phyloP scores from a whole-genome alignment of 2,888 invertebrate genomes.

The Melieria crassipennis region DNA sequence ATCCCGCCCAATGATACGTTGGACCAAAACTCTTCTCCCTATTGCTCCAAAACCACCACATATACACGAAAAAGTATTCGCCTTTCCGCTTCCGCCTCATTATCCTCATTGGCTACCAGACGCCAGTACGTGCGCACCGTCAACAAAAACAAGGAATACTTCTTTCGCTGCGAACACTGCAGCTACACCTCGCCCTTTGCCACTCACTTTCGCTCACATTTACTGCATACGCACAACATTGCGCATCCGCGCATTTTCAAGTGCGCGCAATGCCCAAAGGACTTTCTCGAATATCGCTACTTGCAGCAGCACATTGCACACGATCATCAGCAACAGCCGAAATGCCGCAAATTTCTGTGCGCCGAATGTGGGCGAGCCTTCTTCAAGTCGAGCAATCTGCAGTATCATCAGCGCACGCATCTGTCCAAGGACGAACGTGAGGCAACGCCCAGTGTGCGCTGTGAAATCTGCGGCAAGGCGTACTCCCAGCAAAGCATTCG shows the following conservation, averaged over 20 bases:
- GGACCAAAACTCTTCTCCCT: no score
- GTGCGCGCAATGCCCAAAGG: constrained; percentile 15
- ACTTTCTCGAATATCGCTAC: constrained; percentile 28
- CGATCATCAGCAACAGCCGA: constrained; percentile 25
- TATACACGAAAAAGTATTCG: no score
- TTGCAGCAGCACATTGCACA: constrained; percentile 20
- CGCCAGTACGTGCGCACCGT: constrained; percentile 30
- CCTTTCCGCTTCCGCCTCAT: no score
- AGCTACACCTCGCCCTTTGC: constrained; percentile 21
- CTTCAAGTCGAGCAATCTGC: constrained; percentile 22
- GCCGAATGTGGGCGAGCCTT: constrained; percentile 25
- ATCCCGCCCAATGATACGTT: no score
- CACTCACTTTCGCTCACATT: constrained; percentile 24
- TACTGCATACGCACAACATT: constrained; percentile 12
- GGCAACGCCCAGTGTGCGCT: constrained; percentile 1
- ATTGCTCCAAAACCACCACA: no score
- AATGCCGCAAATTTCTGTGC: constrained; percentile 18
- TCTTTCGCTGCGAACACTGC: constrained; percentile 27
- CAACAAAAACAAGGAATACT: constrained; percentile 27
- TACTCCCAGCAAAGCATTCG: constrained; percentile 20
- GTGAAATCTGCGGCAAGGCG: constrained; percentile 19
- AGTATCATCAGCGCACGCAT: constrained; percentile 28
- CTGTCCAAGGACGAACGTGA: constrained; percentile 22
- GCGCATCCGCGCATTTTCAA: constrained; percentile 28
- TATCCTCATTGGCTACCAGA: no score